Percentiles rank a stretch among this genome's conserved stretches.
Conservation (phyloP, 2,888 invertebrate genomes). For the Helleia helle region DNA sequence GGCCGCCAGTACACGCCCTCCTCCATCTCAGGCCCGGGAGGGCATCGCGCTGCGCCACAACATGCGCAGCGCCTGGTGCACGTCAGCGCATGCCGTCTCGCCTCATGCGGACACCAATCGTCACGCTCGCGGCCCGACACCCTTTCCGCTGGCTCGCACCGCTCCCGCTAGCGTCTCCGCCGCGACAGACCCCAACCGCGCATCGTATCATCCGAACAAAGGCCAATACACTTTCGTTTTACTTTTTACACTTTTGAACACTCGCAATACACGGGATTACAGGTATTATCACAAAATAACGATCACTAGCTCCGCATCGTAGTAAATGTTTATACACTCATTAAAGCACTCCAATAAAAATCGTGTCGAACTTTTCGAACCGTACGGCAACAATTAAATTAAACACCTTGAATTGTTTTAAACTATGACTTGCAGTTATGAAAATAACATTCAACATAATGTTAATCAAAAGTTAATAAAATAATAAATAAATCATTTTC, state of each 20-base stretch:
- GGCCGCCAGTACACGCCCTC: conserved; percentile 69
- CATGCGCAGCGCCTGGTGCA: conserved; percentile 69
- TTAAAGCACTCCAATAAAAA: conserved; percentile 7
- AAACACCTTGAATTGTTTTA: neutral
- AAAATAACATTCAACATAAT: conserved; percentile 5
- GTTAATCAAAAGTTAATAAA: conserved; percentile 2
- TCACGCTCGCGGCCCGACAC: conserved; percentile 72
- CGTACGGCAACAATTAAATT: neutral
- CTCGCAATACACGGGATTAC: conserved; percentile 9
- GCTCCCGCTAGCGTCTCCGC: conserved; percentile 53
- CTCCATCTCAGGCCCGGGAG: conserved; percentile 62
- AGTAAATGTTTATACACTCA: conserved; percentile 5
- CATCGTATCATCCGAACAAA: conserved; percentile 56
- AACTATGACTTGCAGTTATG: conserved; percentile 1
- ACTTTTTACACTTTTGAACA: conserved; percentile 20
- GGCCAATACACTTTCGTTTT: conserved; percentile 16
- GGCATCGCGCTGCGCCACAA: conserved; percentile 71
- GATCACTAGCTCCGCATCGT: conserved; percentile 21
- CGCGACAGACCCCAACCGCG: conserved; percentile 46
- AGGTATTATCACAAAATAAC: conserved; percentile 6
- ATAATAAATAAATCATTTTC: too few relatives aligned
- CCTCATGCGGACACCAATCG: conserved; percentile 71
- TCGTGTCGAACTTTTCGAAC: conserved; percentile 19
- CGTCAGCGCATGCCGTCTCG: conserved; percentile 70
- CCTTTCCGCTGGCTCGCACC: conserved; percentile 51